Evolutionary conservation across 2,888 invertebrate species (phyloP), one percentile per base, ranked within the genome.

Genomic region (Eristalis arbustorum): DNA sequence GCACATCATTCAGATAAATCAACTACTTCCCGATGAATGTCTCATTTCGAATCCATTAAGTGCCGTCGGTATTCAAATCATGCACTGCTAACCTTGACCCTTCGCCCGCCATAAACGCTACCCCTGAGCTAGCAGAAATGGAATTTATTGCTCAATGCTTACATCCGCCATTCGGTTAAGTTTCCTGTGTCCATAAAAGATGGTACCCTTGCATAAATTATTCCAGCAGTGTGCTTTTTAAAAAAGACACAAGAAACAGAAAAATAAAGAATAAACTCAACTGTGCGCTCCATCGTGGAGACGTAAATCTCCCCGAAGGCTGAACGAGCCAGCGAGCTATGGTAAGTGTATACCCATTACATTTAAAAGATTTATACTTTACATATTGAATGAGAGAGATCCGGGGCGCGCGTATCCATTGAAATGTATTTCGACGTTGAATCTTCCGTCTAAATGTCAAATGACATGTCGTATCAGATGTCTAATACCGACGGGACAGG

Each of bases 81-180:
- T 75, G 67, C 67, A 23, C 49, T 59, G 11, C 25, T 18, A 75
- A 40, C 76, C 75, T 80, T 84, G 80, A 84, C 80, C 84, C 75
- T 72, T 59, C 68, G 49, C 56, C 28, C 66, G 59, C 23, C 49
- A 18, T 23, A 66, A 64, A 72, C 42, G 22, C 11, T 68, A 42
- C 34, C 34, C n/a, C 61, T 40, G 66, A 69, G 57, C 71, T 40
- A 25, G 71, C 71, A 61, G 23, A 73, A 72, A 62, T 75, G 72
- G 61, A 84, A 84, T 84, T 80, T 80, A 80, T 80, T 76, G 71
- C 80, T 18, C 25, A 75, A 79, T 84, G 61, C 79, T 72, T 67
- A 67, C 84, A 80, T 80, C 61, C 79, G 25, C 74, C 68, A 74
- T 80, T 80, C 62, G 73, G 62, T 68, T 74, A 80, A 73, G 68